Base-by-base conservation (phyloP, 2,888 invertebrate species). In the Rhodophaea formosa region DNA sequence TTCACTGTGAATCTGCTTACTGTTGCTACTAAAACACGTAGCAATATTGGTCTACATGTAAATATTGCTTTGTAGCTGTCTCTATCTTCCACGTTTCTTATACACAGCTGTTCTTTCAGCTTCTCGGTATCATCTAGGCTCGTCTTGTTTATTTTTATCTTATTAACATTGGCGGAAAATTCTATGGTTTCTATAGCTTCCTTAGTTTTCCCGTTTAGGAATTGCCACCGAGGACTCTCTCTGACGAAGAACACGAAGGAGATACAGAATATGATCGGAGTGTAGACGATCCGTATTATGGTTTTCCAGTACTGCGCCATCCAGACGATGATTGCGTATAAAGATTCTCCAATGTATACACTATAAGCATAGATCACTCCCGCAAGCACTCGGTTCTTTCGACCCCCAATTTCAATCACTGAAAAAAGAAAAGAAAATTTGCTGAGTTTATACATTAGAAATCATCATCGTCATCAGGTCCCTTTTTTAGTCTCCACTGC, bases 201-300 rank as follows among this genome's bases (percentile, higher is more conserved):
- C 14, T 79, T 72, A 0, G 72, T 66, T 69, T 77, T 85, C 0
- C 83, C 82, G 29, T 75, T 84, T 2, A 88, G 64, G 0, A 89
- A 76, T 58, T 79, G 81, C 89, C 90, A 89, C 62, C 89, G 66
- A 0, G 85, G 83, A 52, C 88, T 89, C 59, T 89, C 89, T 49
- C 71, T 70, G 7, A 86, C 42, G 0, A 86, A 16, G 56, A 72
- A 79, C 43, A 77, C 68, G 58, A 79, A 77, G 8, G 66, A 61
- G 7, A 88, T 51, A 59, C 81, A 82, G 32, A 86, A 51, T 2
- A 87, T 62, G 1, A 78, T 69, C 0, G 89, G 89, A 1, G 75
- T 75, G 62, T 84, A 83, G 42, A 84, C 84, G 15, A 86, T 79
- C 30, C 75, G 65, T 15, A 85, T 64, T 2, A 89, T 65, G 0